Conservation (phyloP, 2,113 vertebrate species). For the Neomonachus schauinslandi region DNA sequence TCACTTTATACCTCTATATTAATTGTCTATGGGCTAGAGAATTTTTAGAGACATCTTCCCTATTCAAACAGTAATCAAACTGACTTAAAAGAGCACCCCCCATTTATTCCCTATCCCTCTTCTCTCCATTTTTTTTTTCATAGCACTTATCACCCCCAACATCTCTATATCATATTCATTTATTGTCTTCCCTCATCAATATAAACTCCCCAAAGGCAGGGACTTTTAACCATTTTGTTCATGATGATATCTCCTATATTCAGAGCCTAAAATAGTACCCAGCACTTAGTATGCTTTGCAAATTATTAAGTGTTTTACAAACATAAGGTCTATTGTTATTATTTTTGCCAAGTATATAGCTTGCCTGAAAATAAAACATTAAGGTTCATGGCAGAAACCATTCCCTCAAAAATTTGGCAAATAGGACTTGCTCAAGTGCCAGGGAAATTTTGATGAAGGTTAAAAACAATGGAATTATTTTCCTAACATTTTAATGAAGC, state of each 20-base stretch:
- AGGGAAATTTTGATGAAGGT: conserved; percentile 27
- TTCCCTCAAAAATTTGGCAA: conserved; percentile 46
- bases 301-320: conserved; percentile 1
- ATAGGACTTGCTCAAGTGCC: neutral
- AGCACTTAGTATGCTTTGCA: neutral
- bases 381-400: conserved; percentile 19
- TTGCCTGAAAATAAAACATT: conserved; percentile 48
- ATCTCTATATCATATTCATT: neutral
- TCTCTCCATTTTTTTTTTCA: neutral
- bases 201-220: neutral
- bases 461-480: conserved; percentile 45
- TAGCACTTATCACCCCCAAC: neutral
- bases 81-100: conserved; percentile 39
- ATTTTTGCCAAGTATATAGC: conserved; percentile 45
- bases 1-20: neutral
- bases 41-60: neutral
- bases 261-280: neutral
- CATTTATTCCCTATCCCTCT: neutral
- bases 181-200: neutral
- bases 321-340: conserved; percentile 14
- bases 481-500: conserved; percentile 17
- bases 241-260: neutral
- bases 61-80: conserved; percentile 12
- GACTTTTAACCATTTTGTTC: neutral
- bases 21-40: neutral